These are phyloP conservation scores for Sialia sialis DNA, from an alignment of 2,113 vertebrate species.

Conservation along the genomic window DNA sequence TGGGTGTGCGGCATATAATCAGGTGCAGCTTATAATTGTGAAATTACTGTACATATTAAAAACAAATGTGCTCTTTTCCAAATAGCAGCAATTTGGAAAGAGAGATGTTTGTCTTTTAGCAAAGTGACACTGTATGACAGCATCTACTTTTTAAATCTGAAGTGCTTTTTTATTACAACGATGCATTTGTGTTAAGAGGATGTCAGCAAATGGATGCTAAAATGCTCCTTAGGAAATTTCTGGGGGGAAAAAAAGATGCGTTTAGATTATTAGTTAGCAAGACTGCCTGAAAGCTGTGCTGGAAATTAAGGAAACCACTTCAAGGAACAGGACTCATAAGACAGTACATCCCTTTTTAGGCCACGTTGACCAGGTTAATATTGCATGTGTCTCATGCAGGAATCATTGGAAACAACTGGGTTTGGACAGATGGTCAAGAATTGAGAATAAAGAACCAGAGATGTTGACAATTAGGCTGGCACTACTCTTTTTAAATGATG, in stretches of 20 bases:
- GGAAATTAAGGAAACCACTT: not conserved
- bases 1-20: too few relatives aligned
- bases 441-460: not conserved
- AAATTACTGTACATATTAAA: too few relatives aligned
- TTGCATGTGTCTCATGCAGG: not conserved
- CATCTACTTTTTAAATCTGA: not conserved
- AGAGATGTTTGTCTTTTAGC: not conserved
- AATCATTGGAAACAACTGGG: not conserved
- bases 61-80: not conserved
- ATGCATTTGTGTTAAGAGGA: not conserved
- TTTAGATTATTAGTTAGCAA: not conserved
- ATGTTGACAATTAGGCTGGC: not conserved
- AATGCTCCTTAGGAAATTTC: not conserved
- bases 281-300: not conserved
- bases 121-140: not conserved
- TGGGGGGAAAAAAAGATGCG: not conserved
- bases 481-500: not conserved
- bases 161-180: not conserved
- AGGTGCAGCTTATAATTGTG: too few relatives aligned
- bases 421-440: not conserved
- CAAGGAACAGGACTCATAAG: not conserved
- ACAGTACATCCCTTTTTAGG: not conserved
- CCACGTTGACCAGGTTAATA: not conserved
- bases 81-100: not conserved
- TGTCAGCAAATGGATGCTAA: not conserved